Evolutionary conservation across 2,113 vertebrate species (phyloP), one percentile per base, ranked within the genome.

Genomic region (Syngnathus floridae): DNA sequence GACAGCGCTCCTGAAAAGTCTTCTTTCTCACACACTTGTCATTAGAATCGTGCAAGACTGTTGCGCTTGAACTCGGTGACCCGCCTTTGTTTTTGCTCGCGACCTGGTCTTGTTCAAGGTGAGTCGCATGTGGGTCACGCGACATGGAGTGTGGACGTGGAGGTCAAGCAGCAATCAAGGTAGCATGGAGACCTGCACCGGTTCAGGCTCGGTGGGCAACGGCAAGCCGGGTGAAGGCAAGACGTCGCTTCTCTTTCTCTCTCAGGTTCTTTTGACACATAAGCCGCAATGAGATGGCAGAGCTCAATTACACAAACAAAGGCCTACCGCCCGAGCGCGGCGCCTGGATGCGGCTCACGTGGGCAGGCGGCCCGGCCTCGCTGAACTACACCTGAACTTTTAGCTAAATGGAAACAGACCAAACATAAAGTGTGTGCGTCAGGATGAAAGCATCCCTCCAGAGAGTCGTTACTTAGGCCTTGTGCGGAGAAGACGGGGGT

Each of bases 381-480:
- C 78, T 89, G 88, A 89, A 89, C 88, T 89, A 84, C 82, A 89
- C 86, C 88, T 89, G 88, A 89, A 89, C 88, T 77, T 56, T 17
- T 76, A 80, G 84, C 76, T 89, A 88, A 89, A 87, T 88, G 88
- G 80, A 89, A 89, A 87, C 88, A 89, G 88, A 88, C 86, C 85
- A 87, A 88, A 85, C 79, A 76, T 73, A 80, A 17, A 82, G 81
- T 82, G 77, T 82, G 77, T 88, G 82, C 78, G 84, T 86, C 86
- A 88, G 85, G 86, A 86, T 87, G 80, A 88, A 89, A 84, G 84
- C 84, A 87, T 87, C 81, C 66, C 86, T 86, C 81, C 72, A 64
- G 83, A 85, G 84, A 68, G 77, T 74, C 72, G 78, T 82, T 82
- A 69, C 68, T 64, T 73, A 69, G 74, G 71, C 59, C 67, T 88